Evolutionary conservation across 2,113 vertebrate species (phyloP).

Genomic region (Hyla sarda): DNA sequence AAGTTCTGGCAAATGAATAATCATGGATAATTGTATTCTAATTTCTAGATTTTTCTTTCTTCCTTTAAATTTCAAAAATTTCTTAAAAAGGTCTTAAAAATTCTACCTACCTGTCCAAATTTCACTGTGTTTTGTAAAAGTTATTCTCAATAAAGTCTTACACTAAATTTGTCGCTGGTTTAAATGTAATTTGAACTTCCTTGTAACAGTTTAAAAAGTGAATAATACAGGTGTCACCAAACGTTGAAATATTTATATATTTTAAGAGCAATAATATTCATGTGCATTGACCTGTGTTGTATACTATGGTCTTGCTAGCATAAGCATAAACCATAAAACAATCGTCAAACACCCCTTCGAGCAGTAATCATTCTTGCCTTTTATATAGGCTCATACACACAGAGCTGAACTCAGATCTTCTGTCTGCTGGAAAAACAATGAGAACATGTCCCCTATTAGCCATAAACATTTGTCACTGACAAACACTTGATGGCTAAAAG

Average conservation of each 20-base stretch:
- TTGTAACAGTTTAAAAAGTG: background rate
- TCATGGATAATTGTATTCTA: too few species aligned
- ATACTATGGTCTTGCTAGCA: background rate
- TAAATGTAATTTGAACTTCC: background rate
- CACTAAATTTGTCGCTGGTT: background rate
- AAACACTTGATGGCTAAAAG: constrained; percentile 43
- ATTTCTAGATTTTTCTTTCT: too few species aligned
- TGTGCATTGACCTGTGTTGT: background rate
- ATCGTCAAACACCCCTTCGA: constrained; percentile 8
- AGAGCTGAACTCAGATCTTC: constrained; percentile 26
- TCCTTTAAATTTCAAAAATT: too few species aligned
- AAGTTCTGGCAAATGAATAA: too few species aligned
- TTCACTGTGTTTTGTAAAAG: background rate
- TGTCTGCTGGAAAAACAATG: constrained; percentile 30
- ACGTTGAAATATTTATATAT: background rate
- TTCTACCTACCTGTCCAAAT: too few species aligned
- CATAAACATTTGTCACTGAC: constrained; percentile 50
- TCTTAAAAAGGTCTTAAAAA: too few species aligned
- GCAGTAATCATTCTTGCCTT: constrained; percentile 21
- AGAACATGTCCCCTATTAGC: constrained; percentile 48
- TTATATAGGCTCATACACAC: constrained; percentile 13
- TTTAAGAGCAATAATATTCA: background rate
- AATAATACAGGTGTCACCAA: background rate
- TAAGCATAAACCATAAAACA: constrained; percentile 18
- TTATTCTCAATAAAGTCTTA: background rate